Evolutionary conservation across 2,888 invertebrate species (phyloP), one percentile per base, ranked within the genome.

Genomic region (Parnassius smintheus): DNA sequence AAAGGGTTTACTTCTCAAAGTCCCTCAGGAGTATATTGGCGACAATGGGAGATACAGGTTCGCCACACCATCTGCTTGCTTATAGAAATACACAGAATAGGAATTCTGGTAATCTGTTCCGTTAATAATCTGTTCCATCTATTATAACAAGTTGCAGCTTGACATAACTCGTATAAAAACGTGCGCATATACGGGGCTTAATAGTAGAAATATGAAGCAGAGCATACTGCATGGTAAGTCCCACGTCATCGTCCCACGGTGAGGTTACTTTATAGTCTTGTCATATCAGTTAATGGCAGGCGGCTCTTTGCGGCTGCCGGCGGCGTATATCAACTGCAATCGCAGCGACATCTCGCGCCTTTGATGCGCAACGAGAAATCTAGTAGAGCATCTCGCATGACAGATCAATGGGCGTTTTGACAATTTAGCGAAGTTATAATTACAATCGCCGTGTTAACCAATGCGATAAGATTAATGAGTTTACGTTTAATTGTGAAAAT

Each of bases 261-360:
- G 82, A 73, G 78, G 82, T 77, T 86, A 84, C 86, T 91, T 91
- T 91, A 91, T 91, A 84, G 89, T 83, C 86, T 73, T 90, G 90
- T 91, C 86, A 81, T 86, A 85, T 82, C 86, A 79, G 83, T 83
- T 86, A 88, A 90, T 88, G 89, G 89, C 80, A 67, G 74, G 79
- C 75, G 79, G 70, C 73, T 75, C 87, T 89, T 86, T 85, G 75
- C 75, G 76, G 74, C 68, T 66, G 73, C 78, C 76, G 78, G 75
- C 82, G 74, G 76, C 77, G 65, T 72, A 70, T 67, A 72, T 72
- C 70, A 69, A 66, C 61, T 56, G 66, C 74, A 49, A 75, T 77
- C 80, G 75, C 68, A 72, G 76, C 77, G 82, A 83, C 82, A 82
- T 79, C 80, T 69, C 64, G 51, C 64, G 59, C 59, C 64, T 64